phyloP scores from a whole-genome alignment of 1,140 invertebrate genomes.

The Trachelipus rathkii region DNA sequence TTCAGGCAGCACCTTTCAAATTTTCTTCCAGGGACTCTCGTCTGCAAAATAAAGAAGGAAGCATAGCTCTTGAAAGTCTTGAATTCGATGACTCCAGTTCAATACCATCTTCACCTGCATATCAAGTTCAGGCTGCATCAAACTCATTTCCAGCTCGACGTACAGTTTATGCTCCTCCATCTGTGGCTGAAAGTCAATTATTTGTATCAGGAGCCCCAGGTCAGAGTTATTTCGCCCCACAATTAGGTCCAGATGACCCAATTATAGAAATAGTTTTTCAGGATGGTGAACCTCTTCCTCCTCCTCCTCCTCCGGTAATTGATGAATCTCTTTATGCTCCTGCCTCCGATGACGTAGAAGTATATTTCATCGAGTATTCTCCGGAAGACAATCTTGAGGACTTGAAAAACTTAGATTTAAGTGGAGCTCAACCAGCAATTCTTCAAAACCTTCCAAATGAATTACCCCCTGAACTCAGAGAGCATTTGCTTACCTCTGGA shows the following conservation, averaged over 20 bases:
- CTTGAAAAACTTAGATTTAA: constrained; percentile 25
- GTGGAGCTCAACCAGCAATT: constrained; percentile 33
- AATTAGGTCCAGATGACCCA: constrained; percentile 30
- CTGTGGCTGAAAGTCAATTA: background rate
- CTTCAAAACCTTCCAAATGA: constrained; percentile 38
- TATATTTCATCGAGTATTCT: constrained; percentile 41
- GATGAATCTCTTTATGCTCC: constrained; percentile 35
- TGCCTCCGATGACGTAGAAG: constrained; percentile 38
- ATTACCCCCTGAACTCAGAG: constrained; percentile 33
- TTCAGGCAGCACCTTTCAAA: background rate
- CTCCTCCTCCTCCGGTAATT: constrained; percentile 35
- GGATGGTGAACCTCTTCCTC: constrained; percentile 36
- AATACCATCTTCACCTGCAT: background rate
- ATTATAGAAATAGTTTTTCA: constrained; percentile 44
- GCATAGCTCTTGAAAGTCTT: background rate
- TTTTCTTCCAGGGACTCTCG: background rate
- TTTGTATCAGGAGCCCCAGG: background rate
- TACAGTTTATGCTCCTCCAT: background rate
- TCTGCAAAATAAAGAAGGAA: background rate
- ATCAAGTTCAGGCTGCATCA: background rate
- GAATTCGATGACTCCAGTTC: background rate
- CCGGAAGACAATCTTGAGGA: constrained; percentile 40
- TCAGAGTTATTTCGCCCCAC: background rate
- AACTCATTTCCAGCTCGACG: background rate
- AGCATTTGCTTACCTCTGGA: constrained; percentile 34